These are phyloP conservation scores for Ericerus pela DNA, from an alignment of 1,140 invertebrate genomes.

Conservation along the genomic window DNA sequence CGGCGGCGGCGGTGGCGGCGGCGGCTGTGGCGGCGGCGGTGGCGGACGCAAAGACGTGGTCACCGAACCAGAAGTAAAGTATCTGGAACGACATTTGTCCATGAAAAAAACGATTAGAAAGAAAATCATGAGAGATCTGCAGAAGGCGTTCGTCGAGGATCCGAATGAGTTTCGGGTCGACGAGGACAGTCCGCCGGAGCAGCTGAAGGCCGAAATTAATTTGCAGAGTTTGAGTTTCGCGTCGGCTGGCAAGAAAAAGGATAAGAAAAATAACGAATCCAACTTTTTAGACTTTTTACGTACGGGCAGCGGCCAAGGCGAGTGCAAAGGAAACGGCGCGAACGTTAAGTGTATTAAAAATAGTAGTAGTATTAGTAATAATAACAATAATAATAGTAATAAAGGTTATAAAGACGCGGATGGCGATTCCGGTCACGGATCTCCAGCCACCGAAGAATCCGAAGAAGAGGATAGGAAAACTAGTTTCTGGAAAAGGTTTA, in stretches of 20 bases:
- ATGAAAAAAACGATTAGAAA: constrained; percentile 77
- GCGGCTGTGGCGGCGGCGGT: too few species aligned
- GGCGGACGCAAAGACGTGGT: constrained; percentile 41
- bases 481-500: constrained; percentile 55
- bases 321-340: constrained; percentile 29
- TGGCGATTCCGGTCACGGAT: constrained; percentile 39
- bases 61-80: constrained; percentile 53
- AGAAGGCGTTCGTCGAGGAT: constrained; percentile 57
- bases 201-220: constrained; percentile 48
- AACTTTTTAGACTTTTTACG: constrained; percentile 54
- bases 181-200: constrained; percentile 48
- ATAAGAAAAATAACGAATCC: constrained; percentile 33
- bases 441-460: constrained; percentile 33
- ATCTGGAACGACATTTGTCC: constrained; percentile 60
- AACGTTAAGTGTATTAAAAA: too few species aligned
- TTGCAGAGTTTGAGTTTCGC: constrained; percentile 47
- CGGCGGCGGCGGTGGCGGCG: constrained; percentile 6
- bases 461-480: constrained; percentile 41
- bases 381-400: not conserved
- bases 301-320: constrained; percentile 30
- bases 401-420: constrained; percentile 25
- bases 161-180: constrained; percentile 52
- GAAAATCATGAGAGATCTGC: constrained; percentile 68
- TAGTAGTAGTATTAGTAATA: too few species aligned
- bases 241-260: constrained; percentile 33